Evolutionary conservation across 2,888 invertebrate genomes (phyloP), one percentile per base, ranked within the genome.

Genomic region (Melinaea menophilus): DNA sequence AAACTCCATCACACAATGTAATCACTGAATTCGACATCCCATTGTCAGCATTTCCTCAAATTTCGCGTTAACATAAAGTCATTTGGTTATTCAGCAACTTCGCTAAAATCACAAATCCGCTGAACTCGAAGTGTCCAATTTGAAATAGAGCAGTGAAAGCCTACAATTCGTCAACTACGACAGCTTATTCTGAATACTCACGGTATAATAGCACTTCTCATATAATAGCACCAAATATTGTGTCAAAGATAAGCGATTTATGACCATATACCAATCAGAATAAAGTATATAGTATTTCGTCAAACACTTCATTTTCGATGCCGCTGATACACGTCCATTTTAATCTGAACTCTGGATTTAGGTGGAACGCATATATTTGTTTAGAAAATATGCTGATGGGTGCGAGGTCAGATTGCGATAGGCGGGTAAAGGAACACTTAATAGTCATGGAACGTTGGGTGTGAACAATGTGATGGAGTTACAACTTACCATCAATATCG

Each of bases 81-180:
- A 41, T 41, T 41, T 41, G 41, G 9, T 41, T 9, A 41, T 9
- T 41, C 7, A 9, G 41, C 41, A 41, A 41, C 9, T 41, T 9
- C 9, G 9, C 37, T 9, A 41, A 41, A 41, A 41, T 41, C 9
- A 41, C 7, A 41, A 41, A 9, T 41, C 9, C 7, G 41, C 56
- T 35, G 54, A 65, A 64, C 55, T 33, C 48, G 51, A 63, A 56
- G 58, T 60, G 59, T 59, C 61, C 65, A 70, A 66, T 81, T 81
- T 79, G 79, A 79, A 79, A 75, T 72, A 71, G 77, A 81, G 80
- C 80, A 78, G 72, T 80, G 82, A 82, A 85, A 84, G 84, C 84
- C 84, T 84, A 84, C 85, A 84, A 88, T 88, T 85, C 82, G 84
- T 89, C 89, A 87, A 84, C 75, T 80, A 82, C 79, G 85, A 85